Conservation (phyloP, 2,888 invertebrate species). For the Oeneis ivallda region DNA sequence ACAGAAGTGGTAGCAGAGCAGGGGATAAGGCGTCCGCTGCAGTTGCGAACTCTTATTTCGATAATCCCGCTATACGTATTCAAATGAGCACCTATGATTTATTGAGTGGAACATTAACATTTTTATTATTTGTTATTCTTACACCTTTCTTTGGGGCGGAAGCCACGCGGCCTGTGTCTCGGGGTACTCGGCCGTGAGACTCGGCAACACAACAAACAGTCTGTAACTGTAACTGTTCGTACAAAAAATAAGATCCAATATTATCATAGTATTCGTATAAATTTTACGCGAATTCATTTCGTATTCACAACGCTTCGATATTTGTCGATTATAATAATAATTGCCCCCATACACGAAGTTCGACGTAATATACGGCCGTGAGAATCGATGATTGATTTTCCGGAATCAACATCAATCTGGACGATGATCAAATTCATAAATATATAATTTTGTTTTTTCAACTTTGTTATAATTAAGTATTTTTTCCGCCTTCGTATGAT, state of each 20-base stretch:
- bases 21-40: slow-evolving; percentile 51
- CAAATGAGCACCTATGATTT: slow-evolving; percentile 82
- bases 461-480: slow-evolving; percentile 31
- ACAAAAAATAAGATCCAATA: slow-evolving; percentile 74
- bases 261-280: slow-evolving; percentile 82
- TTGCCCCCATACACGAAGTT: slow-evolving; percentile 74
- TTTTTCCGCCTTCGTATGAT: slow-evolving; percentile 26
- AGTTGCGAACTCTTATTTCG: slow-evolving; percentile 71
- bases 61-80: slow-evolving; percentile 79
- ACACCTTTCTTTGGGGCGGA: slow-evolving; percentile 77
- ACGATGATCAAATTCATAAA: slow-evolving; percentile 33
- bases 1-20: slow-evolving; percentile 48
- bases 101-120: slow-evolving; percentile 83
- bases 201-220: slow-evolving; percentile 60
- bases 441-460: slow-evolving; percentile 28
- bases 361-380: slow-evolving; percentile 78
- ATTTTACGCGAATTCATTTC: slow-evolving; percentile 79
- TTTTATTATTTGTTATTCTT: slow-evolving; percentile 83
- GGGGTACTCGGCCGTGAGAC: slow-evolving; percentile 78
- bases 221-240: slow-evolving; percentile 47
- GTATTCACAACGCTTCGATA: slow-evolving; percentile 72
- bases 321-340: slow-evolving; percentile 78
- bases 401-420: slow-evolving; percentile 54
- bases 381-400: slow-evolving; percentile 76
- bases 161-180: slow-evolving; percentile 80